These are phyloP conservation scores for Diaphora mendica DNA, from an alignment of 2,888 invertebrate species.

Conservation along the genomic window DNA sequence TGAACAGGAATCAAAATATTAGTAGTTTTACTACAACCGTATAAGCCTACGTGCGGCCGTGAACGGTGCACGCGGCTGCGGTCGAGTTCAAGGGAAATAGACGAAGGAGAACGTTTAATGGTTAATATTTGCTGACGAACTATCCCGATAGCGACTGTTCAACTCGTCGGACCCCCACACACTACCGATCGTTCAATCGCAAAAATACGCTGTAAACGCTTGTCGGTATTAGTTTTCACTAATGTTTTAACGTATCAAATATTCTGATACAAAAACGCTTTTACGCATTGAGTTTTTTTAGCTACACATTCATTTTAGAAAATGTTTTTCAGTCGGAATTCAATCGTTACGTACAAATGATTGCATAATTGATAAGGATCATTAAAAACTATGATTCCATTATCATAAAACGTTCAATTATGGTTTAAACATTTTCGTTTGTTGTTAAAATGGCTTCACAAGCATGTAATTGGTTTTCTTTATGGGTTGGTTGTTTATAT, in stretches of 20 bases:
- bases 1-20: constrained; percentile 34
- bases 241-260: constrained; percentile 45
- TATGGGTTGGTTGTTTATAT: constrained; percentile 74
- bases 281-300: constrained; percentile 24
- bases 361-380: constrained; percentile 20
- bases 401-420: constrained; percentile 52
- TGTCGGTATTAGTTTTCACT: constrained; percentile 47
- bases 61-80: constrained; percentile 48
- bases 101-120: constrained; percentile 45
- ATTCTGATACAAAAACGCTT: constrained; percentile 31
- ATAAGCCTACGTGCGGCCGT: constrained; percentile 46
- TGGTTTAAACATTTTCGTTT: constrained; percentile 54
- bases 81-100: constrained; percentile 65
- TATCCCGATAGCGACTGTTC: constrained; percentile 32
- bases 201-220: constrained; percentile 27
- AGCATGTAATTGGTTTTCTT: constrained; percentile 82
- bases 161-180: constrained; percentile 23
- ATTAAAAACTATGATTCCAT: constrained; percentile 51
- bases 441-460: constrained; percentile 65
- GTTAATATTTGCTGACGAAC: constrained; percentile 42
- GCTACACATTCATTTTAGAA: not conserved
- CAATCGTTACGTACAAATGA: constrained; percentile 37
- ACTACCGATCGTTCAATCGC: constrained; percentile 20
- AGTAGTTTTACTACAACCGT: constrained; percentile 36
- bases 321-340: constrained; percentile 33